phyloP scores from a whole-genome alignment of 2,113 vertebrate genomes.

The Mobula birostris region DNA sequence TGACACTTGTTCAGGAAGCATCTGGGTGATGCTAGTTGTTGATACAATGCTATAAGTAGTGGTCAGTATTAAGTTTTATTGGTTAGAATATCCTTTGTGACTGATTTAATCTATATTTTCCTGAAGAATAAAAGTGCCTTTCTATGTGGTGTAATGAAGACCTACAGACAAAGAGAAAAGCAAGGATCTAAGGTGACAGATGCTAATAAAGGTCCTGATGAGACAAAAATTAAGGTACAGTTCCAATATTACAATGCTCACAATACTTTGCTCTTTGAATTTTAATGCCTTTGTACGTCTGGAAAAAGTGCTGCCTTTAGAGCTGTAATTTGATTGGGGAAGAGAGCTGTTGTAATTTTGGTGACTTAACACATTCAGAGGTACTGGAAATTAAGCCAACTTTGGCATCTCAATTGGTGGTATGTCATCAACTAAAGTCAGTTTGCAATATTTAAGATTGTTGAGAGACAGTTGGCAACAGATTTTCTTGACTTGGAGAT shows the following conservation, averaged over 20 bases:
- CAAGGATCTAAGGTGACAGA: slow-evolving; percentile 93
- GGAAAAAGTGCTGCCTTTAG: background rate
- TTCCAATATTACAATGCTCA: background rate
- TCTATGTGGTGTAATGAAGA: slow-evolving; percentile 99
- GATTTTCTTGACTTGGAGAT: background rate
- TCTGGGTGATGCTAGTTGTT: background rate
- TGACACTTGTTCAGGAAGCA: background rate
- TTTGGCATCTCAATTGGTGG: background rate
- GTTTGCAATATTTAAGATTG: background rate
- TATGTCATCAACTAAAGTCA: background rate
- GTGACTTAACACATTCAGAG: background rate
- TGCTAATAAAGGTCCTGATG: slow-evolving; percentile 92
- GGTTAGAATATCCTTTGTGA: background rate
- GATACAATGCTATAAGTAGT: background rate
- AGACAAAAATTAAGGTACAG: slow-evolving; percentile 89
- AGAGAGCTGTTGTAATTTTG: background rate
- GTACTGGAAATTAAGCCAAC: background rate
- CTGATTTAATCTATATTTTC: slow-evolving; percentile 38
- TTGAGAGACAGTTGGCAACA: background rate
- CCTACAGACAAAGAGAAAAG: slow-evolving; percentile 95
- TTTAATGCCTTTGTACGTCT: background rate
- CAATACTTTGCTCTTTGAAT: background rate
- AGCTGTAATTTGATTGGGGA: no score
- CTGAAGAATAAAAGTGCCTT: slow-evolving; percentile 98
- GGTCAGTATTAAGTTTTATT: background rate